Evolutionary conservation across 1,140 invertebrate species (phyloP).

Genomic region (Arctopsyche grandis): DNA sequence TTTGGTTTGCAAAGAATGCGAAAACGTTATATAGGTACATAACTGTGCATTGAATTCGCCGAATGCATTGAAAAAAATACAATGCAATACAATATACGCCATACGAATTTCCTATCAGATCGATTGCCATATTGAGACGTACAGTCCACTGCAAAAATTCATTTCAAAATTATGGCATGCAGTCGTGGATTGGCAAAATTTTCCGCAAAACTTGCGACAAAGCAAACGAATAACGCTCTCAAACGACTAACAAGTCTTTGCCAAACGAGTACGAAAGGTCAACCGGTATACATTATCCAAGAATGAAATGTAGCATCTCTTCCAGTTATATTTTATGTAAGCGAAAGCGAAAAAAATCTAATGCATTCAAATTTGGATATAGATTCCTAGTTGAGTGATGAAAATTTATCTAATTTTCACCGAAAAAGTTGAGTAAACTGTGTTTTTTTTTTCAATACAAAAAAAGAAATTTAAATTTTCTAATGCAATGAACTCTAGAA

Average conservation of each 20-base stretch:
- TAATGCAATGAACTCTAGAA: too few species aligned
- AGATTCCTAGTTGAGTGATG: not conserved
- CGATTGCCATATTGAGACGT: not conserved
- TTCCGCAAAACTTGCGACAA: not conserved
- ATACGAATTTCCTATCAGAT: not conserved
- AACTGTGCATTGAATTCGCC: too few species aligned
- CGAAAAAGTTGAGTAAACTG: too few species aligned
- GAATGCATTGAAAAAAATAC: too few species aligned
- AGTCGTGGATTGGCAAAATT: not conserved
- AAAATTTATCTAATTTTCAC: not conserved
- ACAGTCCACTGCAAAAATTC: not conserved
- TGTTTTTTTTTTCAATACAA: too few species aligned
- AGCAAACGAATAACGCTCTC: not conserved
- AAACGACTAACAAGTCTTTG: not conserved
- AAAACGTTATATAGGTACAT: too few species aligned
- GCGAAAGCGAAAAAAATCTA: not conserved
- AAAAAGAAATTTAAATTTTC: too few species aligned
- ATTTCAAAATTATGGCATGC: not conserved
- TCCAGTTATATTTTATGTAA: not conserved
- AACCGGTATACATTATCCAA: constrained; percentile 31
- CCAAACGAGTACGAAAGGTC: constrained; percentile 35
- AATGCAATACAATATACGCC: not conserved
- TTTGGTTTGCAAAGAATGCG: too few species aligned
- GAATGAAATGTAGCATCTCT: not conserved
- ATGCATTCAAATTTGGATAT: not conserved